phyloP scores from a whole-genome alignment of 1,140 invertebrate genomes.

The Bombus balteatus region DNA sequence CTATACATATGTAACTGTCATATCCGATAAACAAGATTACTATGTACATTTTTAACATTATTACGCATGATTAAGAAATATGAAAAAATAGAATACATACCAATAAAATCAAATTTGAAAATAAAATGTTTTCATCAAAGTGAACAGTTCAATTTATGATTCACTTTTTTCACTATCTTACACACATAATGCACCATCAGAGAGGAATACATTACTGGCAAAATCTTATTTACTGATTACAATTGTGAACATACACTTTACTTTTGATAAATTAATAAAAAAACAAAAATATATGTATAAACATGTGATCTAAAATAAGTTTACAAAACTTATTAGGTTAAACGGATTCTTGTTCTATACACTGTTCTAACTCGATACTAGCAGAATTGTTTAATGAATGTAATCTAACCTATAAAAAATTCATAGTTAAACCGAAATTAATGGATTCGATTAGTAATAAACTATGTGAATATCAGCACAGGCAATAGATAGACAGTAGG shows the following conservation, averaged over 20 bases:
- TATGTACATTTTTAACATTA: not conserved
- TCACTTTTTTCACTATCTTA: not conserved
- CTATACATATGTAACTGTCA: not conserved
- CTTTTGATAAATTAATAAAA: not conserved
- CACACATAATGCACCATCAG: too few relatives aligned
- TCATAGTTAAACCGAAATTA: not conserved
- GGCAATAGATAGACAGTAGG: not conserved
- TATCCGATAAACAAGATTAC: not conserved
- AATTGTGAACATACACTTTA: not conserved
- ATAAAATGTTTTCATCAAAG: slow-evolving; percentile 3
- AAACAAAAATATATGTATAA: not conserved
- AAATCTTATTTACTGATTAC: not conserved
- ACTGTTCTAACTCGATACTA: not conserved
- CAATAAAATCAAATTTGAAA: not conserved
- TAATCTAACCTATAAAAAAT: not conserved
- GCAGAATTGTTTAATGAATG: not conserved
- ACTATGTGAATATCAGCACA: not conserved
- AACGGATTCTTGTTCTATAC: not conserved
- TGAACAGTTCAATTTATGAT: slow-evolving; percentile 1
- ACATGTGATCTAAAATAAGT: not conserved
- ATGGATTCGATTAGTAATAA: not conserved
- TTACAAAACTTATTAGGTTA: slow-evolving; percentile 1
- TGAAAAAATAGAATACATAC: slow-evolving; percentile 9
- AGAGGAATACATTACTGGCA: not conserved
- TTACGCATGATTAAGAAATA: not conserved